These are phyloP conservation scores for Ichneumoninae sp. DNA, from an alignment of 2,888 invertebrate genomes.

Conservation along the genomic window DNA sequence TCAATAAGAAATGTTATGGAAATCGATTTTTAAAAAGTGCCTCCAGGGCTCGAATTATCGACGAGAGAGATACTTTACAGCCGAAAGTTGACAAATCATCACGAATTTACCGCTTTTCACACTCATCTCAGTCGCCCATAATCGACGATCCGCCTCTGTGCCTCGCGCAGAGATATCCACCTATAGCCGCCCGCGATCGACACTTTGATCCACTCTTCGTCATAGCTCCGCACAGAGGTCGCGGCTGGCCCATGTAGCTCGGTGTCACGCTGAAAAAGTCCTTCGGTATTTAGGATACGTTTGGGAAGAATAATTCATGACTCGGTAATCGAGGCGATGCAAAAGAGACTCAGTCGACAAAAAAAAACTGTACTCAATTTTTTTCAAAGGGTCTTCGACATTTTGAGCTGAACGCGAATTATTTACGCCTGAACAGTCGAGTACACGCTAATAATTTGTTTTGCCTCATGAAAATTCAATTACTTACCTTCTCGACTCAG, in stretches of 20 bases:
- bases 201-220: slow-evolving; percentile 77
- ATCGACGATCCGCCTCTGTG: slow-evolving; percentile 73
- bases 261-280: slow-evolving; percentile 72
- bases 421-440: no score
- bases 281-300: slow-evolving; percentile 13
- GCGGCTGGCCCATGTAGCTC: slow-evolving; percentile 40
- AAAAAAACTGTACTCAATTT: neutral
- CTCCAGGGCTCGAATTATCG: neutral
- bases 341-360: no score
- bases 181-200: slow-evolving; percentile 68
- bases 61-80: slow-evolving; percentile 10
- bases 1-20: slow-evolving; percentile 27
- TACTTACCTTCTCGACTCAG: slow-evolving; percentile 73
- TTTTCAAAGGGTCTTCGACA: neutral
- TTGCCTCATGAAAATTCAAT: neutral
- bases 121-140: slow-evolving; percentile 67
- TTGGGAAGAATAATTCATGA: neutral
- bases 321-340: neutral
- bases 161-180: slow-evolving; percentile 71
- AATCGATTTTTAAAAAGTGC: slow-evolving; percentile 17
- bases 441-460: no score
- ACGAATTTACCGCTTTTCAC: neutral
- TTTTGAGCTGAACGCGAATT: no score
- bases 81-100: slow-evolving; percentile 1
- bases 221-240: slow-evolving; percentile 72